phyloP scores from a whole-genome alignment of 2,797 vertebrate genomes.

The Macropus fuliginosus region DNA sequence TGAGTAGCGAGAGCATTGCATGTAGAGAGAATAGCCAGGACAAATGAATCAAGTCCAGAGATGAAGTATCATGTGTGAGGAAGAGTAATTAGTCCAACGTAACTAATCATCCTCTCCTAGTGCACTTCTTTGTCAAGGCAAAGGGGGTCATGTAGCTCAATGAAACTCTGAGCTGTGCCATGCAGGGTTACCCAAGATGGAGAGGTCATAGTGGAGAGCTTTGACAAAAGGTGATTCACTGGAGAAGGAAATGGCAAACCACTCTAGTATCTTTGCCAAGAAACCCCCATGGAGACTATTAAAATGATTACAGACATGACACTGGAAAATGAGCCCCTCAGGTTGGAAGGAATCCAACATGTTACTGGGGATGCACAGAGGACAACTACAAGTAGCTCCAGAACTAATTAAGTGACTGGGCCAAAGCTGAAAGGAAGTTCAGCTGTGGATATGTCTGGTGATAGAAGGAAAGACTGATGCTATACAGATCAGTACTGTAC shows the following conservation, averaged over 20 bases:
- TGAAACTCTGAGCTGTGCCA: not conserved
- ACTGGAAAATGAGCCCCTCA: not conserved
- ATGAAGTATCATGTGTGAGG: not conserved
- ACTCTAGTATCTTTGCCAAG: not conserved
- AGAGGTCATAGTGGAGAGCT: not conserved
- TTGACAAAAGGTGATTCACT: not conserved
- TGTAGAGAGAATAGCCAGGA: not conserved
- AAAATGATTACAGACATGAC: not conserved
- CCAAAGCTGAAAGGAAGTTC: not conserved
- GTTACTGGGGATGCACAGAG: not conserved
- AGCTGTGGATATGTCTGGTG: not conserved
- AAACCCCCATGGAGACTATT: not conserved
- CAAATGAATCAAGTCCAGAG: not conserved
- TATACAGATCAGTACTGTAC: not conserved
- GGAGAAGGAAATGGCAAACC: not conserved
- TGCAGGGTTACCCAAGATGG: not conserved
- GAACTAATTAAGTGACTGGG: not conserved
- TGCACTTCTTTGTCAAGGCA: not conserved
- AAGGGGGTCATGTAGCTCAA: not conserved
- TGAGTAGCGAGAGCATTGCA: not conserved
- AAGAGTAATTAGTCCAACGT: not conserved
- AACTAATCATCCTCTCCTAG: not conserved
- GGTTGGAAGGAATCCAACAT: not conserved
- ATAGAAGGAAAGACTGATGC: not conserved
- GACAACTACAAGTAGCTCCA: not conserved